phyloP scores from a whole-genome alignment of 2,888 invertebrate species.

The Ophonus ardosiacus region DNA sequence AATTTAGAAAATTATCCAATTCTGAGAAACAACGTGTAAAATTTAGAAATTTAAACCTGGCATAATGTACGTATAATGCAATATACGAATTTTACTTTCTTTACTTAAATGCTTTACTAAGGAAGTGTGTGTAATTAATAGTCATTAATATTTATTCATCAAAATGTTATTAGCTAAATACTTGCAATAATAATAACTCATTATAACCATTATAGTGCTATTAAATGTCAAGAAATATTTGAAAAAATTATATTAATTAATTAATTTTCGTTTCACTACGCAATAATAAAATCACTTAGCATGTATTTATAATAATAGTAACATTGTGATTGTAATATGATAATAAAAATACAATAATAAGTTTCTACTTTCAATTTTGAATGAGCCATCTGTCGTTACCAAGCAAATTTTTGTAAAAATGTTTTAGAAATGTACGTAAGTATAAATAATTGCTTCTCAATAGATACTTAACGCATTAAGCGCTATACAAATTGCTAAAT shows the following conservation, averaged over 20 bases:
- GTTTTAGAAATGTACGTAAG: too few relatives aligned
- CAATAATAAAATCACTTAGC: slow-evolving; percentile 1
- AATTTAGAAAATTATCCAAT: slow-evolving; percentile 28
- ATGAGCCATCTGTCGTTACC: not conserved
- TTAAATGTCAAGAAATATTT: not conserved
- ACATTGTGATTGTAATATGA: not conserved
- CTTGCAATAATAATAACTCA: not conserved
- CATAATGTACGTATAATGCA: slow-evolving; percentile 16
- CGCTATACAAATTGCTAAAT: too few relatives aligned
- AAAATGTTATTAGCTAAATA: not conserved
- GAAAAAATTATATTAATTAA: slow-evolving; percentile 2
- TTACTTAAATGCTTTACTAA: not conserved
- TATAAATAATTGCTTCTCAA: too few relatives aligned
- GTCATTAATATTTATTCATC: slow-evolving; percentile 13
- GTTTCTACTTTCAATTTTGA: not conserved
- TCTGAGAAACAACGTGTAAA: not conserved
- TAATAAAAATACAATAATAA: not conserved
- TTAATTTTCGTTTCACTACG: slow-evolving; percentile 4
- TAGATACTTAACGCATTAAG: too few relatives aligned
- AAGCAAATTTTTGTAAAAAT: too few relatives aligned
- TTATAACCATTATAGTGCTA: not conserved
- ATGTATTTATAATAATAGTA: not conserved
- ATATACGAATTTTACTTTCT: not conserved
- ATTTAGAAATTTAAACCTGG: slow-evolving; percentile 8
- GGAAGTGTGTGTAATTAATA: slow-evolving; percentile 16